Evolutionary conservation across 2,113 vertebrate species (phyloP), one percentile per base, ranked within the genome.

Genomic region (Megaceryle torquata): DNA sequence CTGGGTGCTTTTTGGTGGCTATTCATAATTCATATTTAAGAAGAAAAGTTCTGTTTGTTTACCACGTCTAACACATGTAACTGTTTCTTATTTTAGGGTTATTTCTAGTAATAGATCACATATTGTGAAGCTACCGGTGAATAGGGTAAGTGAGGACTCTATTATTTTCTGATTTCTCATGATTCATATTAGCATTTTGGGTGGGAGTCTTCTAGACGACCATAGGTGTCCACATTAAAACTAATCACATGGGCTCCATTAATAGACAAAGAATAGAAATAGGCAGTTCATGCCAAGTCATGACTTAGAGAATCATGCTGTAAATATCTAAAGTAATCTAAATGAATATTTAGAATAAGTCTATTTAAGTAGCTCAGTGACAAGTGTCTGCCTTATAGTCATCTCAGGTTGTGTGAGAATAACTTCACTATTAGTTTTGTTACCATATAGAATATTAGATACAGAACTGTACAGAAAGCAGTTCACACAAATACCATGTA

Each of bases 81-180:
- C 48, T 88, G 18, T 75, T 96, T 95, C 98, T 93, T 94, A 88
- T 97, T 97, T 88, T 96, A 99, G 99, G 99, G 98, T 99, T 94
- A 99, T 99, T 97, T 99, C 98, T 95, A 99, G 99, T 98, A 99
- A 99, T 92, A 98, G 99, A 94, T 99, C 99, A 59, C 99, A 99
- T 96, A 99, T 99, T 96, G 99, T 99, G 97, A 99, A 99, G 98
- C 97, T 76, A 87, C 98, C 98, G 19, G 98, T 98, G 85, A 98
- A 98, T 71, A 98, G 98, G 98, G 99, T 99, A 97, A 98, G 98
- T 98, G 37, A 11, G 39, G 39, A 13, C 65, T 87, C 19, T 92
- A 7, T 2, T 85, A 54, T 83, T 80, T 87, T 46, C 37, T 60
- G 26, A 31, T 48, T 82, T 91, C 28, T 74, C 19, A 11, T 51